Percentiles rank a stretch among this genome's conserved stretches.
Evolutionary conservation across 2,888 invertebrate species (phyloP).

Genomic region (Nemapogon koenigi): DNA sequence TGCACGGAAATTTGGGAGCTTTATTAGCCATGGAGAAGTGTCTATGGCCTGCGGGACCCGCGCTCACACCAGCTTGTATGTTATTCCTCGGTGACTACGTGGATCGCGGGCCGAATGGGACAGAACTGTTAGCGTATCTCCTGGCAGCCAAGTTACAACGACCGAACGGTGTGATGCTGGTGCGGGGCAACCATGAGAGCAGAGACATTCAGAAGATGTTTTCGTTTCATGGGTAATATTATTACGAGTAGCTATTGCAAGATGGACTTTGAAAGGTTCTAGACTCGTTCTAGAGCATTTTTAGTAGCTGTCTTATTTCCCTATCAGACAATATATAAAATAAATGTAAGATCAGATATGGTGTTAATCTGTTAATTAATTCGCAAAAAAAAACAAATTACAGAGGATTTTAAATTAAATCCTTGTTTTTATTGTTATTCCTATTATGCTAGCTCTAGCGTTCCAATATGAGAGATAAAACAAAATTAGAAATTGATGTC

Average conservation of each 20-base stretch:
- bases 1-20: conserved; percentile 77
- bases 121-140: conserved; percentile 74
- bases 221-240: conserved; percentile 68
- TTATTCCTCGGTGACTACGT: conserved; percentile 81
- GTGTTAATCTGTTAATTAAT: too few relatives aligned
- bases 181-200: conserved; percentile 81
- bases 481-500: too few relatives aligned
- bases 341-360: too few relatives aligned
- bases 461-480: too few relatives aligned
- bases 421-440: too few relatives aligned
- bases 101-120: conserved; percentile 72
- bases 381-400: too few relatives aligned
- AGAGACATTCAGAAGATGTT: conserved; percentile 76
- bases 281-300: not conserved
- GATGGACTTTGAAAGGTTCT: not conserved
- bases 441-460: too few relatives aligned
- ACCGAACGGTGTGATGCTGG: conserved; percentile 67
- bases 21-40: conserved; percentile 72
- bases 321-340: too few relatives aligned
- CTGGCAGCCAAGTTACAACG: conserved; percentile 74
- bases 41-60: conserved; percentile 72
- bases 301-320: too few relatives aligned
- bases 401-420: too few relatives aligned
- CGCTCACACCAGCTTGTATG: conserved; percentile 68
- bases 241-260: conserved; percentile 6